Base-by-base conservation (phyloP, 2,888 invertebrate species). In the Anticlea derivata region DNA sequence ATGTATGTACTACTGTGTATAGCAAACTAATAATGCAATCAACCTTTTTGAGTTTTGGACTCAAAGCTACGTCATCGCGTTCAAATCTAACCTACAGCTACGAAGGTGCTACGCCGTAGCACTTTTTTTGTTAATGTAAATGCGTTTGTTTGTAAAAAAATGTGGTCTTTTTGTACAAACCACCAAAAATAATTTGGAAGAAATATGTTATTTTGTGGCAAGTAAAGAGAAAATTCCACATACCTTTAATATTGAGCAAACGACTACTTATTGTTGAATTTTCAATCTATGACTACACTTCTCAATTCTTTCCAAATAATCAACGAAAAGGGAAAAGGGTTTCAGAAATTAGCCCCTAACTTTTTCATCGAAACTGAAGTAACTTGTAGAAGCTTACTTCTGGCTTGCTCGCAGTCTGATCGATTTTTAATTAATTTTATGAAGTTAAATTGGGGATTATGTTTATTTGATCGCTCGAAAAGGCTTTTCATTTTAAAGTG, bases 391-490 rank as follows among this genome's bases (percentile, higher is more conserved):
- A 74, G 66, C 66, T 67, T 68, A 66, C 67, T 72, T 67, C 69
- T 80, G 79, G 83, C 80, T 84, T 80, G 78, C 76, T 77, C 78
- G 74, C 71, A 66, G 78, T 65, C 66, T 78, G 78, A 83, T 82
- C 77, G 83, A 87, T 87, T 86, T 83, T 73, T 80, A 88, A 86
- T 88, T 86, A 87, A 88, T 87, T 87, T 83, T 76, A 70, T 78
- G 65, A 89, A 90, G 90, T 90, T 90, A 87, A 87, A 89, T 88
- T 90, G 84, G 80, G 80, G 87, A 87, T 89, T 86, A 87, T 73
- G 76, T 80, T 78, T 79, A 82, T 84, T 85, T 83, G 78, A 76
- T 81, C 73, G 66, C 63, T 61, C 61, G 61, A 70, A 55, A 71
- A 71, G 66, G 66, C 29, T 48, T 35, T 24, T 26, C 26, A 11